These are phyloP conservation scores for Panurus biarmicus DNA, from an alignment of 2,113 vertebrate genomes.

Conservation along the genomic window DNA sequence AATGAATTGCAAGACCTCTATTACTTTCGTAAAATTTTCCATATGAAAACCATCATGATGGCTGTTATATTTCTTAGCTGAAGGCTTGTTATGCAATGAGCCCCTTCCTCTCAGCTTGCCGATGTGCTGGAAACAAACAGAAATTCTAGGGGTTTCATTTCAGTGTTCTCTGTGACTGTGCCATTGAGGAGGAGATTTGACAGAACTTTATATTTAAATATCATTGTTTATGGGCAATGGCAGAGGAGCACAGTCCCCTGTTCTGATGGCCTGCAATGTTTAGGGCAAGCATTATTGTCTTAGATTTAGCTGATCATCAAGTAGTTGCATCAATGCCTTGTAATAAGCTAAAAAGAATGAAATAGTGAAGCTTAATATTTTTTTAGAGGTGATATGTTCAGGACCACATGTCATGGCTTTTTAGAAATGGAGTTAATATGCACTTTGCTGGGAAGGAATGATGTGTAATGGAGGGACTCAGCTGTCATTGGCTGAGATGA, in stretches of 20 bases:
- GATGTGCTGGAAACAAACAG: background rate
- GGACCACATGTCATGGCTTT: background rate
- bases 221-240: background rate
- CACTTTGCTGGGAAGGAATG: background rate
- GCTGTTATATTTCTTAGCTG: background rate
- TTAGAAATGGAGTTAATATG: background rate
- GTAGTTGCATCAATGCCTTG: background rate
- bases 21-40: background rate
- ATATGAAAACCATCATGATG: background rate
- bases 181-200: background rate
- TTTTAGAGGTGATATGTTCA: background rate
- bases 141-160: background rate
- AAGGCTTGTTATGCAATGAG: background rate
- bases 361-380: background rate
- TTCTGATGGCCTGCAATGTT: background rate
- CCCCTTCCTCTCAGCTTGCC: background rate
- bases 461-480: rapidly evolving
- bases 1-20: background rate
- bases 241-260: background rate
- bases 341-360: background rate
- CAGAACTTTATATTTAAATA: background rate
- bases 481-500: background rate
- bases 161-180: rapidly evolving
- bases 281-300: background rate
- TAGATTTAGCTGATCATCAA: background rate